These are phyloP conservation scores for Oceanodroma tethys DNA, from an alignment of 2,113 vertebrate species.

Conservation along the genomic window DNA sequence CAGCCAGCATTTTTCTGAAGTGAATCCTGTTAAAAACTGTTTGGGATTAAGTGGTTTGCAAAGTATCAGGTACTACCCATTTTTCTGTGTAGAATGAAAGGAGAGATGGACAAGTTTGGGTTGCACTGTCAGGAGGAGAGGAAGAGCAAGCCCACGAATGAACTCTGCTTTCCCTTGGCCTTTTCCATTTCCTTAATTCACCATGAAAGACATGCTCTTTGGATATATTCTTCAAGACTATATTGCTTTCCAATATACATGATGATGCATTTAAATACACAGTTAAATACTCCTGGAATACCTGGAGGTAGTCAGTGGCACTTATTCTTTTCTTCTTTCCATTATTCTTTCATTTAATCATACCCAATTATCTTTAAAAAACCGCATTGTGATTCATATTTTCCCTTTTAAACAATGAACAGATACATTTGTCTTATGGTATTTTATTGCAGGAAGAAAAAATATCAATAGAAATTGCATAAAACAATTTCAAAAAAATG, in stretches of 20 bases:
- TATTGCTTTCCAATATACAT: background rate
- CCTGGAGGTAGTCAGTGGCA: background rate
- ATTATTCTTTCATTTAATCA: background rate
- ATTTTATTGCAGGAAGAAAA: background rate
- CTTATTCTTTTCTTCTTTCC: background rate
- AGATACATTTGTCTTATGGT: background rate
- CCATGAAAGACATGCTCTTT: background rate
- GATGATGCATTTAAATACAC: background rate
- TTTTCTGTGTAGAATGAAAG: background rate
- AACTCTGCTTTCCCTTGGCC: background rate
- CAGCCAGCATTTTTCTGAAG: background rate
- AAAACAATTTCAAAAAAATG: background rate
- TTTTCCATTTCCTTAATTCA: background rate
- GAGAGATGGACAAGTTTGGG: background rate
- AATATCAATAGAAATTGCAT: background rate
- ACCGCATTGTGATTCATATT: background rate
- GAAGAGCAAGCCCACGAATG: rapidly evolving
- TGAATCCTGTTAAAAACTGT: background rate
- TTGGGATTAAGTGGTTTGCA: background rate
- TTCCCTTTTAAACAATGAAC: background rate
- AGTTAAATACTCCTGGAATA: background rate
- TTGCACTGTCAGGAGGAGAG: background rate
- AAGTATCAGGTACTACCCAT: background rate
- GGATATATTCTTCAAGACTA: background rate
- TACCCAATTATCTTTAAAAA: background rate